These are phyloP conservation scores for Ips nitidus DNA, from an alignment of 1,140 invertebrate species.

Conservation along the genomic window DNA sequence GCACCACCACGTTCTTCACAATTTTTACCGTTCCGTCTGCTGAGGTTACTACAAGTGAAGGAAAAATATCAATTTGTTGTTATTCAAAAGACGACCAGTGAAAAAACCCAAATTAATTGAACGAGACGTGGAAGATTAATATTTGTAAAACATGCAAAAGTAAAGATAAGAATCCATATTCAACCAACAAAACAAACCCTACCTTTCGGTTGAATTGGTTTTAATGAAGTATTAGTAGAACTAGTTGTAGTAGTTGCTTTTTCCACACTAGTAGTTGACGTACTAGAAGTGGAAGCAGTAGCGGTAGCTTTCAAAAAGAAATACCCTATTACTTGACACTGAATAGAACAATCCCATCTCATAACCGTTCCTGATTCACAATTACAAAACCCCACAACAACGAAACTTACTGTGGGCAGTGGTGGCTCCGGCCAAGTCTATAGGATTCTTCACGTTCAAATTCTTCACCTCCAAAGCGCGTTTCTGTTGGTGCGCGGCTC, in stretches of 20 bases:
- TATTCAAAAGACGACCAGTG: background rate
- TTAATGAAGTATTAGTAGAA: conserved; percentile 22
- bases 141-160: no score
- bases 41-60: conserved; percentile 40
- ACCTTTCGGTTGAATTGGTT: conserved; percentile 52
- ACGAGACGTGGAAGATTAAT: no score
- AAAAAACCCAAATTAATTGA: background rate
- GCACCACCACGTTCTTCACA: conserved; percentile 63
- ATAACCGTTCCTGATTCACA: background rate
- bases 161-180: no score
- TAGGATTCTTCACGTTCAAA: conserved; percentile 52
- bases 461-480: conserved; percentile 65
- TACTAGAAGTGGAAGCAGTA: conserved; percentile 44
- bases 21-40: conserved; percentile 63
- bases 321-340: conserved; percentile 14
- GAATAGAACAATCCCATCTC: background rate
- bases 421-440: conserved; percentile 56
- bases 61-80: background rate
- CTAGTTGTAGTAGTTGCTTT: conserved; percentile 41
- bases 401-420: conserved; percentile 55
- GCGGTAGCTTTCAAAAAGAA: conserved; percentile 47
- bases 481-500: conserved; percentile 86
- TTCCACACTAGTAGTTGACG: conserved; percentile 41
- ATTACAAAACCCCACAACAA: background rate
- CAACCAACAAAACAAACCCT: conserved; percentile 33